Base-by-base conservation (phyloP, 1,140 invertebrate species). In the Lepidurus packardi region DNA sequence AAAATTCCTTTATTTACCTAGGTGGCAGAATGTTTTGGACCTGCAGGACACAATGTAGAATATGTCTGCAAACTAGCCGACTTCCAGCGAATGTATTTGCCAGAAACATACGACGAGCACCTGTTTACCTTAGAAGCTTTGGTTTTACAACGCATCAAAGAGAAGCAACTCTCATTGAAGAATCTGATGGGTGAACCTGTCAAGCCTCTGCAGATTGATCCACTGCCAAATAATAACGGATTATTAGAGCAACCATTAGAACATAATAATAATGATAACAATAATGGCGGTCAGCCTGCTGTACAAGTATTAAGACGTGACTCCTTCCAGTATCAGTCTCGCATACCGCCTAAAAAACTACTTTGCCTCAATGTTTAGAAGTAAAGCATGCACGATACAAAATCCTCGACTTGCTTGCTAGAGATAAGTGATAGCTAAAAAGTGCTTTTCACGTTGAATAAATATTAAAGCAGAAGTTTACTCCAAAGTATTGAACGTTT, bases 361-460 rank as follows among this genome's bases (percentile, higher is more conserved):
- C 92, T 91, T 82, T 93, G 92, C 80, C 86, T 94, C 43, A 92
- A 93, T 84, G 90, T 91, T 86, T 92, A 65, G 34, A 65, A 65
- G 45, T 65, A 65, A 13, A 21, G 8, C 16, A n/a, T 65, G 53
- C 21, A 65, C 53, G 21, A 7, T 65, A 16, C 53, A 7, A n/a
- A 65, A n/a, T 13, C n/a, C 6, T 65, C 16, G 53, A 65, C 5
- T 34, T 4, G 34, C 34, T 34, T 34, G 3, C 3, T 34, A 34
- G 34, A 34, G 3, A 4, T 34, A 34, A 34, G 4, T 34, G 2
- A 34, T 34, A 34, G 34, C 34, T 34, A 34, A 34, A 34, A 34
- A 34, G 34, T 34, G 34, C 34, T 65, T 7, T 65, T 65, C 53
- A 16, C 53, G 21, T 65, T n/a, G 53, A n/a, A 21, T 65, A 65